Evolutionary conservation across 2,797 vertebrate species (phyloP), one percentile per base, ranked within the genome.

Genomic region (Chromobotia macracanthus): DNA sequence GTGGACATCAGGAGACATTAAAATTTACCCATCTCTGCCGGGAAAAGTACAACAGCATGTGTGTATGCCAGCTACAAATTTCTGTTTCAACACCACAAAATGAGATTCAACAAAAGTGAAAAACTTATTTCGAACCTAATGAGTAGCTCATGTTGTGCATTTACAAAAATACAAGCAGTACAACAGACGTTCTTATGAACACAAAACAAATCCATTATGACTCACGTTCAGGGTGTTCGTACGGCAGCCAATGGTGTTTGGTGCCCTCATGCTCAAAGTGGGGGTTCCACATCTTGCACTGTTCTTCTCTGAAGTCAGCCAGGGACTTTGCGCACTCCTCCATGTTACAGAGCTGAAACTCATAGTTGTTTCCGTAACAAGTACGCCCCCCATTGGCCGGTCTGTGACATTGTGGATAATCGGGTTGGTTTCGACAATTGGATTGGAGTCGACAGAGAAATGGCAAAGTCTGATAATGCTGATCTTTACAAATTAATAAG

Each of bases 211-310:
- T 35, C 16, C 16, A 10, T 0, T 19, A 23, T 50, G 35, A 79
- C 93, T 95, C 91, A 99, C 97, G 91, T 15, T 99, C 95, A 0
- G 91, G 87, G 28, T 98, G 97, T 75, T 98, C 94, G 1, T 96
- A 95, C 0, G 97, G 96, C 50, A 98, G 91, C 97, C 97, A 99
- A 86, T 97, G 95, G 86, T 99, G 96, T 84, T 97, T 97, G 0
- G 55, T 77, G 55, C 95, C 93, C 16, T 96, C 93, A 48, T 98
- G 95, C 88, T 97, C 95, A 2, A 96, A 95, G 87, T 94, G 92
- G 1, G 94, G 93, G 84, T 99, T 94, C 97, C 95, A 98, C 83
- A 94, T 93, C 23, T 86, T 90, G 88, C 97, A 99, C 85, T 99
- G 97, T 78, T 98, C 95, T 87, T 96, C 97, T 35, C 97, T 93